Percentiles rank a stretch among this genome's conserved stretches.
Conservation (phyloP, 2,797 vertebrate genomes). For the Anguilla pacifica region DNA sequence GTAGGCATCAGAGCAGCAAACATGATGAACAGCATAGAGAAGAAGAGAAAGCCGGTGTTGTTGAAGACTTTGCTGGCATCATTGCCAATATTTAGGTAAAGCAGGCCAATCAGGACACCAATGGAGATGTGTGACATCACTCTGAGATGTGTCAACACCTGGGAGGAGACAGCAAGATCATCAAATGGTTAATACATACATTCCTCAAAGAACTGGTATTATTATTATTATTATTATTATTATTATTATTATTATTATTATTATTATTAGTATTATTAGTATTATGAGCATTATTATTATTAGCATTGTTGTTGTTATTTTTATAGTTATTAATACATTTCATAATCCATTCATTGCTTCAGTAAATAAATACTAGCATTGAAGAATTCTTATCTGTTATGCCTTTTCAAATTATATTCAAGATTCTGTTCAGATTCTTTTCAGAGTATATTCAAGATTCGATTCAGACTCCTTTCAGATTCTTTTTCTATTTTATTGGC, state of each 20-base stretch:
- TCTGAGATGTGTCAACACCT: conserved; percentile 92
- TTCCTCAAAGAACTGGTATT: not conserved
- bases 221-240: not conserved
- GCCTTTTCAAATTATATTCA: not conserved
- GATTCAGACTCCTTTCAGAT: no score
- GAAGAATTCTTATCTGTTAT: not conserved
- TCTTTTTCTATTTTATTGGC: no score
- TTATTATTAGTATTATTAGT: not conserved
- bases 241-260: not conserved
- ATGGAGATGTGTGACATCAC: conserved; percentile 89
- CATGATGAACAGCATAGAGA: conserved; percentile 97
- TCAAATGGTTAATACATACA: not conserved
- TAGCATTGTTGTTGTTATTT: no score
- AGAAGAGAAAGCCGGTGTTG: conserved; percentile 90
- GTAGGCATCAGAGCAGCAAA: conserved; percentile 93
- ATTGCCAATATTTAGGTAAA: conserved; percentile 92
- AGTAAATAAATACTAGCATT: not conserved
- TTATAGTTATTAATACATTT: not conserved
- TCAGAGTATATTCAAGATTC: not conserved
- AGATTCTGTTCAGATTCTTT: no score
- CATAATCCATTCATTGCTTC: not conserved
- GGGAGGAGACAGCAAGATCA: conserved; percentile 15
- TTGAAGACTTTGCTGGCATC: conserved; percentile 94
- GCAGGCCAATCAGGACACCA: conserved; percentile 89
- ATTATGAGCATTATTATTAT: not conserved